Base-by-base conservation (phyloP, 1,140 invertebrate genomes). In the Anadara kagoshimensis region DNA sequence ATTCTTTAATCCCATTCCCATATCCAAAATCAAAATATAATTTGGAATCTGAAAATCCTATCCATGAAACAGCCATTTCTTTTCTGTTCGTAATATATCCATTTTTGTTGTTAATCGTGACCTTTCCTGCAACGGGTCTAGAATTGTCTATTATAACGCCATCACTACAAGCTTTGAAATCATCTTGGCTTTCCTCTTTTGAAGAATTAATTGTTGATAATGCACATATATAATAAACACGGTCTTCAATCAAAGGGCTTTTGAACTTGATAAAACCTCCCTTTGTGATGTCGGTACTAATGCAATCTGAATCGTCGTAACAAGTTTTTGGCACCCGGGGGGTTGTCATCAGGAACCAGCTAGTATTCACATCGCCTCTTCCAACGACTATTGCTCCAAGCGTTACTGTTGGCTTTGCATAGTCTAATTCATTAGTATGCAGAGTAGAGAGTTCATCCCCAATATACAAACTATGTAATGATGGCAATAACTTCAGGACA, bases 71-170 rank as follows among this genome's bases (percentile, higher is more conserved):
- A 58, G 22, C 16, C 36, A 72, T 36, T 29, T 54, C 26, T 4
- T 44, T 44, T 16, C 24, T 14, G 43, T 53, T 53, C 20, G 51
- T 57, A 16, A 65, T 36, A 56, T 71, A 72, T 12, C 69, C 75
- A 59, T 66, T 22, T 18, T 69, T 58, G 12, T 58, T 64, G 14
- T n/a, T 26, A 29, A 78, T 53, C 7, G 20, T 26, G 16, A 78
- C 68, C 10, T 57, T 26, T 18, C 76, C 76, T 16, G n/a, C 36
- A n/a, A 26, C 20, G 5, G 76, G 76, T 4, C 64, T 63, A 16
- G 24, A 44, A 41, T 71, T 49, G 58, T 78, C 76, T 18, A 78
- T 29, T 22, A 78, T 54, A 54, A 78, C 59, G 0, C 76, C 76
- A 58, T 78, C 63, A 12, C 76, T 68, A 36, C 76, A 78, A 0